Percentiles rank a stretch among this genome's conserved stretches.
These are phyloP conservation scores for Zelleria hepariella DNA, from an alignment of 2,888 invertebrate species.

Conservation along the genomic window DNA sequence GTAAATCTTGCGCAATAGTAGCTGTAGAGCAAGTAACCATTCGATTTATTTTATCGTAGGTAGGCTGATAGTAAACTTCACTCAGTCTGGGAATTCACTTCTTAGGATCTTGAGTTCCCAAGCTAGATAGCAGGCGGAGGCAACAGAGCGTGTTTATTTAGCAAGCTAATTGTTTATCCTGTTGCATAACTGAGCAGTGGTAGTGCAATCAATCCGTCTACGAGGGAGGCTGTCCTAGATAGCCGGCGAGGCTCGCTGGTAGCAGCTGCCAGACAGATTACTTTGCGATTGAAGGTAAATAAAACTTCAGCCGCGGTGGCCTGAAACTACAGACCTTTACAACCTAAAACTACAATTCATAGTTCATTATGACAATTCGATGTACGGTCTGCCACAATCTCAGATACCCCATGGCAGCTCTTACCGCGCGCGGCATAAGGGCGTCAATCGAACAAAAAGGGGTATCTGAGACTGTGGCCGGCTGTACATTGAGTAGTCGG, in stretches of 20 bases:
- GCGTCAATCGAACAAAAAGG: no score
- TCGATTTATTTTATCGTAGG: no score
- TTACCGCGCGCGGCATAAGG: no score
- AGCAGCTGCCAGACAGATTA: conserved; percentile 24
- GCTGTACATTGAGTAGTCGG: no score
- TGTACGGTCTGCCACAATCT: neutral
- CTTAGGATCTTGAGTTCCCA: neutral
- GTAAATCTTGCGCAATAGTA: neutral
- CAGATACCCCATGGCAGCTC: no score
- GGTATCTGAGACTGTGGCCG: no score
- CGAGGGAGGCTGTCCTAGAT: neutral
- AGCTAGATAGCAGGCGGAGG: neutral
- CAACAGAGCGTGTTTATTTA: neutral
- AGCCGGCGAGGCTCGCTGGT: neutral
- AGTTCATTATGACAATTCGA: neutral
- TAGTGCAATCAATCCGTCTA: neutral
- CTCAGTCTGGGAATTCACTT: no score
- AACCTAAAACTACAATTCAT: neutral
- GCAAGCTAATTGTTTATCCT: neutral
- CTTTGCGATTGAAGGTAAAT: conserved; percentile 28
- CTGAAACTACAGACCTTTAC: neutral
- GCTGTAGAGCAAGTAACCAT: no score
- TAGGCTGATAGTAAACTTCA: no score
- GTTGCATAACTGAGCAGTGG: neutral
- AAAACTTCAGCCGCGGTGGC: conserved; percentile 11